Base-by-base conservation (phyloP, 2,797 vertebrate species). In the Danio tinwini region DNA sequence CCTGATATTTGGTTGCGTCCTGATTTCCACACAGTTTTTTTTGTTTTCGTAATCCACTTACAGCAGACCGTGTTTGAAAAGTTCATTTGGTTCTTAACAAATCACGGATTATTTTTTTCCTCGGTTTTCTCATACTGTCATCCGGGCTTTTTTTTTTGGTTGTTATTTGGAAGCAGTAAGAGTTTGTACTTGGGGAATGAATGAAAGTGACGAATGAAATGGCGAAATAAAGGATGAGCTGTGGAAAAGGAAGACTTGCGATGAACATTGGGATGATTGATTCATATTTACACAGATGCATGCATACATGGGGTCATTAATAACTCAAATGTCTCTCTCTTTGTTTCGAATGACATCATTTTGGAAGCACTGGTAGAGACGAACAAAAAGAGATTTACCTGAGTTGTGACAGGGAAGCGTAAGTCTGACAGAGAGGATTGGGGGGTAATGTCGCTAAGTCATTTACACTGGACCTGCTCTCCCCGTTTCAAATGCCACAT, bases 361-460 rank as follows among this genome's bases (percentile, higher is more conserved):
- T 81, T 85, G 87, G 87, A 88, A 88, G 87, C 85, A 88, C 85
- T 86, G 78, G 80, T 85, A 82, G 55, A 84, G 52, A 81, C 65
- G 37, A 64, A 85, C 74, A 75, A 76, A 82, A 83, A 87, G 81
- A 88, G 71, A 87, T 84, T 90, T 93, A 93, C 92, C 93, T 94
- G 93, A 94, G 92, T 92, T 87, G 88, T 91, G 90, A 90, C 69
- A 77, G 85, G 85, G 77, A 84, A 88, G 84, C 63, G 71, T 9
- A 76, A 53, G 67, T 76, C 69, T 49, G 56, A 67, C 74, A 63
- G 78, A 81, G 73, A 80, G 61, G 75, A 76, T 65, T 76, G 53
- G 81, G 81, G 81, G 81, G 59, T 50, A 56, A 80, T 81, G 53
- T 59, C 5, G 55, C 16, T 56, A 16, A 68, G 72, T 16, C 37